Conservation (phyloP, 2,888 invertebrate species). For the Salpingus planirostris region DNA sequence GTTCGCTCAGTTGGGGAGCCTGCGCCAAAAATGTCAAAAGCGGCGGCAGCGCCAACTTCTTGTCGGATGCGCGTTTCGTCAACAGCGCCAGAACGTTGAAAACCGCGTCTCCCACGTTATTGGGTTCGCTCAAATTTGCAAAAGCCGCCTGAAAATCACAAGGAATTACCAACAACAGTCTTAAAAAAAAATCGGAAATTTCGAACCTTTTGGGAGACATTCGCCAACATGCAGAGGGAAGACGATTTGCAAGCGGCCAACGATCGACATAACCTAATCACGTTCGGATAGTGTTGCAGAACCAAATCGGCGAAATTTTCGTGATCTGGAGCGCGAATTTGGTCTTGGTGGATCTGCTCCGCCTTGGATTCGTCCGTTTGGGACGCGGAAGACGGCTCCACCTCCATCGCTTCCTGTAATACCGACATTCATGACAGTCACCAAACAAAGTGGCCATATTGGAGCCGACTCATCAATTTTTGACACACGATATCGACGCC, state of each 20-base stretch:
- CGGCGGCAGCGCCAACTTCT: slow-evolving; percentile 67
- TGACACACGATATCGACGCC: too few relatives aligned
- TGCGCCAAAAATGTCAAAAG: slow-evolving; percentile 59
- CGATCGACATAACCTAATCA: slow-evolving; percentile 74
- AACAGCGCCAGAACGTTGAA: slow-evolving; percentile 73
- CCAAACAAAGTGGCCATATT: too few relatives aligned
- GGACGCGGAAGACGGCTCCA: slow-evolving; percentile 39
- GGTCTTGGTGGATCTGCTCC: slow-evolving; percentile 46
- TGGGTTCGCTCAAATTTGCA: slow-evolving; percentile 50
- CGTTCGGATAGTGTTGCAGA: slow-evolving; percentile 65
- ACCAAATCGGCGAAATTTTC: slow-evolving; percentile 60
- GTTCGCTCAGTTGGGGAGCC: slow-evolving; percentile 65
- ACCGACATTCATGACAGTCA: too few relatives aligned
- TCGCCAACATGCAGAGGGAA: slow-evolving; percentile 56
- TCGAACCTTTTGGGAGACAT: slow-evolving; percentile 33
- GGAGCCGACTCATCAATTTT: too few relatives aligned
- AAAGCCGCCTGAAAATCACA: slow-evolving; percentile 22
- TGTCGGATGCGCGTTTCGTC: slow-evolving; percentile 66
- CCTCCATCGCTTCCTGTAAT: slow-evolving; percentile 40
- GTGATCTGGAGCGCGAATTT: slow-evolving; percentile 9
- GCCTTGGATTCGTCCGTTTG: slow-evolving; percentile 86
- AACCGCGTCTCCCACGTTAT: slow-evolving; percentile 79
- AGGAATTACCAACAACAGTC: neutral
- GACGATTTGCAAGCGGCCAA: slow-evolving; percentile 68
- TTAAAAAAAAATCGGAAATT: neutral